Evolutionary conservation across 53 echinoderm and acorn worm species (phyloP).

Genomic region (Zoroaster sp.): DNA sequence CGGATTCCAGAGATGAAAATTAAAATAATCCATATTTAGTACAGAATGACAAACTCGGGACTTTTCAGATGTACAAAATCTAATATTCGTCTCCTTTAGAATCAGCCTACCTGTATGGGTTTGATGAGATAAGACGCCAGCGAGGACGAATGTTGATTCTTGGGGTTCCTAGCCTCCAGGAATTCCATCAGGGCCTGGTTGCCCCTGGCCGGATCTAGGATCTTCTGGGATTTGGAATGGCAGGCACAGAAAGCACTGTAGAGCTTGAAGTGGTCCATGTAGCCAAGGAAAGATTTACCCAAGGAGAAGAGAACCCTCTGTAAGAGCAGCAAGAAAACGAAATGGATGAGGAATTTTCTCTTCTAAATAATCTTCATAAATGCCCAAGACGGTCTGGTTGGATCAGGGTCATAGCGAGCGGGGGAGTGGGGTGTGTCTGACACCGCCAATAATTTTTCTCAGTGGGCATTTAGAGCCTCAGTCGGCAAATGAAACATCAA

Average conservation of each 20-base stretch:
- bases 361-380: no score
- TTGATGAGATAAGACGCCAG: conserved; percentile 94
- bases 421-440: no score
- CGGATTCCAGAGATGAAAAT: no score
- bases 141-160: conserved; percentile 96
- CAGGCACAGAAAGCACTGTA: conserved; percentile 99
- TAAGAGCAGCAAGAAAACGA: neutral
- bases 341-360: no score
- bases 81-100: neutral
- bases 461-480: no score
- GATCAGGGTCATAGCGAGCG: no score
- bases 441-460: no score
- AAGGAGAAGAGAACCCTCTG: conserved; percentile 87
- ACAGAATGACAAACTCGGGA: neutral
- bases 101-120: conserved; percentile 82
- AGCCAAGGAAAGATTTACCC: conserved; percentile 86
- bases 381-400: no score
- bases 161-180: conserved; percentile 95
- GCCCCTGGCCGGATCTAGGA: conserved; percentile 85
- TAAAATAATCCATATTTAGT: no score
- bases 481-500: no score
- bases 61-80: no score
- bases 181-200: conserved; percentile 88
- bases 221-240: conserved; percentile 94
- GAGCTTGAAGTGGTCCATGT: conserved; percentile 99